Evolutionary conservation across 2,888 invertebrate species (phyloP).

Genomic region (Incurvaria masculella): DNA sequence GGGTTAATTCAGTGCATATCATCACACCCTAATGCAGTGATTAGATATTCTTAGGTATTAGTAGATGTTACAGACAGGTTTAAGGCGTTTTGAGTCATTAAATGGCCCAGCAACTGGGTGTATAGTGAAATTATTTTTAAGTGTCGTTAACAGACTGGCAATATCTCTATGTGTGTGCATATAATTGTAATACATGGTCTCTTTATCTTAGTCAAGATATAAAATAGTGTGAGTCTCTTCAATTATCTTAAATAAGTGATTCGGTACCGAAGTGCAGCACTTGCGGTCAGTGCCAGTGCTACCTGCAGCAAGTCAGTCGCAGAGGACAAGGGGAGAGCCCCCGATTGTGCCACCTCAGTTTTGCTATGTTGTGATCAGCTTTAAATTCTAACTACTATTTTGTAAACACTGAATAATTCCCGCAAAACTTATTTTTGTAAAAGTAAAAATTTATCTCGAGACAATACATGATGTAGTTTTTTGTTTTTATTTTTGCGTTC

Average conservation of each 20-base stretch:
- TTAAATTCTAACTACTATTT: slow-evolving; percentile 50
- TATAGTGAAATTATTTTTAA: slow-evolving; percentile 52
- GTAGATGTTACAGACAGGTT: slow-evolving; percentile 52
- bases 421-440: slow-evolving; percentile 53
- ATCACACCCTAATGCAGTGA: slow-evolving; percentile 56
- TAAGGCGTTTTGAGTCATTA: slow-evolving; percentile 50
- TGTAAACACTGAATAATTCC: slow-evolving; percentile 44
- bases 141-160: slow-evolving; percentile 54
- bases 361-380: slow-evolving; percentile 53
- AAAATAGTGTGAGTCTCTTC: slow-evolving; percentile 55
- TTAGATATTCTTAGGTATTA: slow-evolving; percentile 56
- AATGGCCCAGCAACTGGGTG: slow-evolving; percentile 48
- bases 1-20: slow-evolving; percentile 54
- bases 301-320: neutral
- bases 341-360: slow-evolving; percentile 46
- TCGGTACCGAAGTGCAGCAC: neutral
- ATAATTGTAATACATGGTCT: slow-evolving; percentile 54
- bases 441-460: slow-evolving; percentile 44
- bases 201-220: slow-evolving; percentile 55
- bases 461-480: slow-evolving; percentile 49
- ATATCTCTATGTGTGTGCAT: slow-evolving; percentile 53
- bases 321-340: neutral
- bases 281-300: neutral
- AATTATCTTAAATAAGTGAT: slow-evolving; percentile 21
- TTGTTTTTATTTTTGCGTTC: slow-evolving; percentile 26